phyloP scores from a whole-genome alignment of 1,140 invertebrate genomes.

The Aethina tumida region DNA sequence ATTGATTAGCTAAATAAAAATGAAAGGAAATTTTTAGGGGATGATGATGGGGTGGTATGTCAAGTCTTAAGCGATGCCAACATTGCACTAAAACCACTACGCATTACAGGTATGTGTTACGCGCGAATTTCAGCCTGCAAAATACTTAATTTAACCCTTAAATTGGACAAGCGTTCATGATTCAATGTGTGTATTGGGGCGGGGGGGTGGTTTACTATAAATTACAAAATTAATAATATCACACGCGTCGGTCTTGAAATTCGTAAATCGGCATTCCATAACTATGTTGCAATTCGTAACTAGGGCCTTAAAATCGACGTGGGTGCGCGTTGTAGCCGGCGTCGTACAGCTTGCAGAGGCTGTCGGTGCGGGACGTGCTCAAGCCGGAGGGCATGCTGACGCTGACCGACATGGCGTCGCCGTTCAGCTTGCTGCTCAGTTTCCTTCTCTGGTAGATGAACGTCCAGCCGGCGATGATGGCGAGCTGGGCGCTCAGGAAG shows the following conservation, averaged over 20 bases:
- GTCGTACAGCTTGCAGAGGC: constrained; percentile 79
- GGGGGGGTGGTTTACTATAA: no score
- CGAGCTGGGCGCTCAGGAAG: constrained; percentile 72
- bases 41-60: no score
- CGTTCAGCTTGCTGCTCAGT: constrained; percentile 43
- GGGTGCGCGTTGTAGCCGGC: constrained; percentile 59
- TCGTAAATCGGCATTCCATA: constrained; percentile 9
- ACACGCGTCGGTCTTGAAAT: constrained; percentile 19
- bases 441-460: constrained; percentile 72
- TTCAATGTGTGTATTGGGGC: not conserved
- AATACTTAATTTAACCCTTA: no score
- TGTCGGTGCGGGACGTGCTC: constrained; percentile 55
- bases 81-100: no score
- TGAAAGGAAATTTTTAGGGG: no score
- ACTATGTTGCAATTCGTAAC: no score
- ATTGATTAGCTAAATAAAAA: no score
- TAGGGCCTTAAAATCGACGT: constrained; percentile 60
- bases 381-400: constrained; percentile 44
- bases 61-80: no score
- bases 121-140: no score
- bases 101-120: no score
- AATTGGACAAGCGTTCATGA: no score
- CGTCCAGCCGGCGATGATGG: constrained; percentile 72
- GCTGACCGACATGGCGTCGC: constrained; percentile 44
- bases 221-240: constrained; percentile 12